Evolutionary conservation across 2,797 vertebrate species (phyloP).

Genomic region (Vireo griseus): DNA sequence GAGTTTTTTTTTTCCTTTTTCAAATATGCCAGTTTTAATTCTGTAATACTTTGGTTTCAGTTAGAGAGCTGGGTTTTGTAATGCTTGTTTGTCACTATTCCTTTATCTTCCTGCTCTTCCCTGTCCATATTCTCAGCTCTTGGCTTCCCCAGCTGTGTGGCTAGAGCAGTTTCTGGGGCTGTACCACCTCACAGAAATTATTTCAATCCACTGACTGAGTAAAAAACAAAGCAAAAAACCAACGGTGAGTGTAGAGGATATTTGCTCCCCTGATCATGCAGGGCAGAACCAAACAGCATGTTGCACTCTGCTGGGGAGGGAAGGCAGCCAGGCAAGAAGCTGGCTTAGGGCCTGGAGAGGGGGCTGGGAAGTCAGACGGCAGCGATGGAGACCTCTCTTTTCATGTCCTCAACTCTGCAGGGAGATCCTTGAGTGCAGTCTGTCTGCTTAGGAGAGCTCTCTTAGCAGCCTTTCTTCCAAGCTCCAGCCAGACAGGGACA

Average conservation of each 20-base stretch:
- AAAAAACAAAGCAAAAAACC: neutral
- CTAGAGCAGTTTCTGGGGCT: neutral
- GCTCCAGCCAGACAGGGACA: neutral
- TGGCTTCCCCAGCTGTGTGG: neutral
- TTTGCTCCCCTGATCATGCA: neutral
- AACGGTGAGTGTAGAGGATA: neutral
- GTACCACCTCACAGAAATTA: neutral
- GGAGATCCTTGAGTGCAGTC: slow-evolving; percentile 26
- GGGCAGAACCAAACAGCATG: neutral
- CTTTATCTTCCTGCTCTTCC: neutral
- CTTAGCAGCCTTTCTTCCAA: neutral
- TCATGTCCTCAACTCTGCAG: neutral
- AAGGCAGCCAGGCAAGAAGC: neutral
- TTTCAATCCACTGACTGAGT: neutral
- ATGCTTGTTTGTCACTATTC: neutral
- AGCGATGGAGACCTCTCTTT: neutral
- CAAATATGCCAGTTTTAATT: neutral
- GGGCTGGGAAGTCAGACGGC: neutral
- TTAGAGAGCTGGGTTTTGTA: neutral
- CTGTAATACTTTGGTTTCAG: neutral
- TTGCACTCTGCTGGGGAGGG: neutral
- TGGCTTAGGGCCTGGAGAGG: neutral
- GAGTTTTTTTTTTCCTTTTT: neutral
- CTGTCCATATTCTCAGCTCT: neutral
- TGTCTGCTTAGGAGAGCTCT: neutral